These are phyloP conservation scores for Pampus argenteus DNA, from an alignment of 2,797 vertebrate genomes.

Conservation along the genomic window DNA sequence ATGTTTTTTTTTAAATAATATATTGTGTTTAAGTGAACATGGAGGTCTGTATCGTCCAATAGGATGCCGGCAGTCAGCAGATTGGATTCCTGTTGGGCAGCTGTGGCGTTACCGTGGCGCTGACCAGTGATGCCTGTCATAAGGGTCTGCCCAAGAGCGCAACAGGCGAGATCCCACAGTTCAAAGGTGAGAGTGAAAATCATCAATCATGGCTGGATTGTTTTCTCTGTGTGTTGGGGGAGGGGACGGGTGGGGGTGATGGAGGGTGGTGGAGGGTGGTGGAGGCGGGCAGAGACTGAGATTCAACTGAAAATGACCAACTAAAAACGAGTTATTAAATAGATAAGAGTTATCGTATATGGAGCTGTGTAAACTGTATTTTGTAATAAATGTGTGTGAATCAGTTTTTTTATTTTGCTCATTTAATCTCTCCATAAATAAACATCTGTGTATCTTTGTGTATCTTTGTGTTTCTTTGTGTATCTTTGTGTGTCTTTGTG, in stretches of 20 bases:
- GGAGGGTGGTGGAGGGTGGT: fast-evolving
- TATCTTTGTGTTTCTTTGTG: too few relatives aligned
- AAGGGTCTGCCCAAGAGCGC: conserved; percentile 98
- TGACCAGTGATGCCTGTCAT: conserved; percentile 98
- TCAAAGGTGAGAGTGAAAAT: conserved; percentile 88
- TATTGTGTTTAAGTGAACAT: background rate
- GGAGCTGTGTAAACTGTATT: too few relatives aligned
- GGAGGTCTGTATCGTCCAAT: conserved; percentile 20
- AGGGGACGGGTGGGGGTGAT: background rate
- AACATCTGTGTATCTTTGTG: too few relatives aligned
- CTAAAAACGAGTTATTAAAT: too few relatives aligned
- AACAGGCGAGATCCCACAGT: conserved; percentile 98
- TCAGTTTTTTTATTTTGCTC: too few relatives aligned
- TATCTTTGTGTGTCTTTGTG: too few relatives aligned
- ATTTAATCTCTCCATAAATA: too few relatives aligned
- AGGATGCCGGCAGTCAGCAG: conserved; percentile 99
- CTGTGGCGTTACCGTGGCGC: conserved; percentile 97
- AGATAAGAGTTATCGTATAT: too few relatives aligned
- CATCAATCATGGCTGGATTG: conserved; percentile 41
- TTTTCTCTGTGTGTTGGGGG: background rate
- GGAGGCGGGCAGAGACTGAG: too few relatives aligned
- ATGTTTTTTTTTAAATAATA: too few relatives aligned
- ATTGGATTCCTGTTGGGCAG: conserved; percentile 98
- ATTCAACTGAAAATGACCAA: background rate
- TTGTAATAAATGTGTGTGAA: too few relatives aligned